Base-by-base conservation (phyloP, 30 jellyfish, hydroid and myxozoan species). In the Mastigias papua region DNA sequence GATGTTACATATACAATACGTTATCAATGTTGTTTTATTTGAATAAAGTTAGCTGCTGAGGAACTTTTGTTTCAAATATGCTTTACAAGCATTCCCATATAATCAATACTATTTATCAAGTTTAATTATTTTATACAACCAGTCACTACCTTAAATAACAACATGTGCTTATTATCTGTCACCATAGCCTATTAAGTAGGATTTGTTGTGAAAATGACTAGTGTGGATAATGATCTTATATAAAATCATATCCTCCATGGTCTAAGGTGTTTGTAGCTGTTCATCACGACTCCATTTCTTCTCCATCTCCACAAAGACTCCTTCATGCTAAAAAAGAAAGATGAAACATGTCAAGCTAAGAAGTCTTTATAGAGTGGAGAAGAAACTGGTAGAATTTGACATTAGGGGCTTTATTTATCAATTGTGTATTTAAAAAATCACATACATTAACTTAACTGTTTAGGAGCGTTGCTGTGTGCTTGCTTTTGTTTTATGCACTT, bases 251-350 rank as follows among this genome's bases (percentile, higher is more conserved):
- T 46, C 60, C 16, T 16, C 16, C 16, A 6, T 16, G 16, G 13
- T 46, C 16, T 46, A 46, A 16, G 60, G 16, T 6, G 16, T 46
- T 16, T 46, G 8, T 46, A 8, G 13, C 16, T 46, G 60, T 46
- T 46, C 13, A 8, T 46, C 16, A 46, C 13, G 60, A 46, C 89
- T 6, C 25, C 91, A 80, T 49, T 70, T 32, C 70, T 49, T 76
- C 84, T 68, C 84, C 92, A 23, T 87, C 87, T 84, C 87, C 87
- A 34, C 93, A 84, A 84, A 84, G 93, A 84, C 93, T 72, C 46
- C 93, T 76, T 34, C 82, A 23, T 66, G 92, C 92, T 68, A 82
- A 69, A 81, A 82, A 58, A 84, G 76, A 69, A 82, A 69, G 34
- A 22, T 21, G 17, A 13, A 49, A 46, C 13, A 30, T 50, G 73